phyloP scores from a whole-genome alignment of 92 coral and sea anemone genomes.

The Micromussa lordhowensis region DNA sequence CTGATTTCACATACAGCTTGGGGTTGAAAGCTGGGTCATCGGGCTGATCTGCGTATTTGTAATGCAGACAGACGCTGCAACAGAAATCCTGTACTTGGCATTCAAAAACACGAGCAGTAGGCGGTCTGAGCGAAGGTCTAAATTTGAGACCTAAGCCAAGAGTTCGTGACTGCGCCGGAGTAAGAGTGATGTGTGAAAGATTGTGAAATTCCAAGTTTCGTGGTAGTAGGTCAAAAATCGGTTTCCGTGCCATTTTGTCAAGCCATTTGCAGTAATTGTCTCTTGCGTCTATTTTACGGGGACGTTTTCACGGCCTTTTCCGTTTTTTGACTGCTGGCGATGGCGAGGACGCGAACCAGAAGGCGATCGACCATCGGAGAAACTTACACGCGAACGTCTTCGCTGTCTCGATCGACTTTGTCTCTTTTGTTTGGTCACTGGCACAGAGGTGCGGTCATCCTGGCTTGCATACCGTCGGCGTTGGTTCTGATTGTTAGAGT shows the following conservation, averaged over 20 bases:
- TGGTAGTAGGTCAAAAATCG: slow-evolving; percentile 50
- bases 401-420: background rate
- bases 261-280: slow-evolving; percentile 45
- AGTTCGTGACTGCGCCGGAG: too few relatives aligned
- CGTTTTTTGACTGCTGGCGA: slow-evolving; percentile 26
- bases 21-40: slow-evolving; percentile 48
- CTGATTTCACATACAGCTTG: slow-evolving; percentile 40
- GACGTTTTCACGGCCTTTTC: slow-evolving; percentile 25
- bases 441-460: background rate
- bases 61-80: too few relatives aligned
- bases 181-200: too few relatives aligned
- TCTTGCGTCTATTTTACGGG: slow-evolving; percentile 43
- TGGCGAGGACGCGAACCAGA: background rate
- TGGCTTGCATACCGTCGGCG: too few relatives aligned
- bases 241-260: slow-evolving; percentile 33
- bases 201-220: slow-evolving; percentile 58
- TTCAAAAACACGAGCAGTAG: background rate
- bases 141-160: slow-evolving; percentile 41
- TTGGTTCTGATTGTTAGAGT: background rate
- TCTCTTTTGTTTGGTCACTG: background rate
- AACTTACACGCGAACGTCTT: background rate
- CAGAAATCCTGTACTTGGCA: too few relatives aligned
- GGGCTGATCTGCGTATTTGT: too few relatives aligned
- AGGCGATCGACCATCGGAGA: background rate
- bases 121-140: slow-evolving; percentile 33